Evolutionary conservation across 2,797 vertebrate genomes (phyloP).

Genomic region (Ambastaia sidthimunki): DNA sequence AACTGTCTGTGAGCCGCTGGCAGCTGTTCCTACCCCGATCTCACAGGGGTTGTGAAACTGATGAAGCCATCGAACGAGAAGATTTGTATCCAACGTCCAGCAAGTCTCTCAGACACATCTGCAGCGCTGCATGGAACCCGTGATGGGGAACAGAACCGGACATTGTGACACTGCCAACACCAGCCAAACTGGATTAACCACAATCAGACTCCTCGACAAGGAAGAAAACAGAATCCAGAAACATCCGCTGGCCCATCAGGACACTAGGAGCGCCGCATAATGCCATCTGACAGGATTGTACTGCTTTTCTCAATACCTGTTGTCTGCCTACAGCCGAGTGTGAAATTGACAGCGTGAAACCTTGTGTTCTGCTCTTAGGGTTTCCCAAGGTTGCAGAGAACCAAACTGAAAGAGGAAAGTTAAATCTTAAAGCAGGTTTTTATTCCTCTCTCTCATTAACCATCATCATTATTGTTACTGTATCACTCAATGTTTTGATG

Average conservation of each 20-base stretch:
- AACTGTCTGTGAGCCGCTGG: constrained; percentile 35
- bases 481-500: no score
- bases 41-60: constrained; percentile 19
- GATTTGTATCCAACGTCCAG: constrained; percentile 66
- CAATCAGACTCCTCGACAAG: constrained; percentile 62
- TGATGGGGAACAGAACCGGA: constrained; percentile 71
- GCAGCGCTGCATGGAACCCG: constrained; percentile 71
- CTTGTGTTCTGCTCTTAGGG: constrained; percentile 17
- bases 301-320: constrained; percentile 34
- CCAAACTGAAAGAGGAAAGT: neutral
- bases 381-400: neutral
- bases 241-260: constrained; percentile 52
- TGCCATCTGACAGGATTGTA: neutral
- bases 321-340: constrained; percentile 5
- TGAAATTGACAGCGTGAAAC: constrained; percentile 36
- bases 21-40: constrained; percentile 18
- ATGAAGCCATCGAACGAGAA: constrained; percentile 61
- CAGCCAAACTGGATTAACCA: constrained; percentile 71
- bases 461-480: no score
- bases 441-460: no score
- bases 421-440: no score
- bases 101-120: constrained; percentile 73
- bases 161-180: constrained; percentile 76
- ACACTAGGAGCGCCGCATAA: constrained; percentile 58
- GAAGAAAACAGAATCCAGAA: constrained; percentile 64